These are phyloP conservation scores for Aporophyla nigra DNA, from an alignment of 2,888 invertebrate species.

Conservation along the genomic window DNA sequence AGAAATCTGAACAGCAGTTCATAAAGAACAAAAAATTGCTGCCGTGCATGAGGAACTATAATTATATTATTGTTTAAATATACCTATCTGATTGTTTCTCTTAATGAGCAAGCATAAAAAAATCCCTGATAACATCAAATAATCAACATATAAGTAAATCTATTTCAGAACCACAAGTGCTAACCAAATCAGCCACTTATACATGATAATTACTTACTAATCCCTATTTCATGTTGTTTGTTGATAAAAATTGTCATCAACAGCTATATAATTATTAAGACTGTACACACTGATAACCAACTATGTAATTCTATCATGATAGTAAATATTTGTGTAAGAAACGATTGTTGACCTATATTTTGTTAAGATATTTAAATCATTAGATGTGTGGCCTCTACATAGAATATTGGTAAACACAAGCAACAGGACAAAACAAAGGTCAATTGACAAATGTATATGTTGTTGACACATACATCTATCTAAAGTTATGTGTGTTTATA, in stretches of 20 bases:
- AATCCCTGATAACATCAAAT: conserved; percentile 47
- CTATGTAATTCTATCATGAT: conserved; percentile 22
- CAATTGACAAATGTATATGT: conserved; percentile 35
- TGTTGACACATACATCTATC: conserved; percentile 19
- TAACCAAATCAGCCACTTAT: conserved; percentile 27
- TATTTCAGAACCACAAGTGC: conserved; percentile 43
- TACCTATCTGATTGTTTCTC: conserved; percentile 17
- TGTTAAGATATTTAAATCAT: conserved; percentile 15
- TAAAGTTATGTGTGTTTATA: conserved; percentile 19
- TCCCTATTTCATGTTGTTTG: conserved; percentile 34
- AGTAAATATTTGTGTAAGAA: conserved; percentile 21
- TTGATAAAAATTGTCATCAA: conserved; percentile 46
- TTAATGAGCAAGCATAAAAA: conserved; percentile 31
- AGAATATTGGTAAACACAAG: conserved; percentile 30
- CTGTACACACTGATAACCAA: conserved; percentile 28
- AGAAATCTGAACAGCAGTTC: neutral
- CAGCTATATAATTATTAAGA: conserved; percentile 21
- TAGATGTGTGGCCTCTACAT: neutral
- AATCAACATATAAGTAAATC: conserved; percentile 31
- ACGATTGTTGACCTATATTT: conserved; percentile 38
- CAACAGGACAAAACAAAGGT: conserved; percentile 44
- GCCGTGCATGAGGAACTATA: neutral
- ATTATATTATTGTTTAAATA: conserved; percentile 5
- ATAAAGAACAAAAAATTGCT: neutral
- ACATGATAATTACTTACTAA: conserved; percentile 47